Base-by-base conservation (phyloP, 1,140 invertebrate species). In the Matsumurasca onukii region DNA sequence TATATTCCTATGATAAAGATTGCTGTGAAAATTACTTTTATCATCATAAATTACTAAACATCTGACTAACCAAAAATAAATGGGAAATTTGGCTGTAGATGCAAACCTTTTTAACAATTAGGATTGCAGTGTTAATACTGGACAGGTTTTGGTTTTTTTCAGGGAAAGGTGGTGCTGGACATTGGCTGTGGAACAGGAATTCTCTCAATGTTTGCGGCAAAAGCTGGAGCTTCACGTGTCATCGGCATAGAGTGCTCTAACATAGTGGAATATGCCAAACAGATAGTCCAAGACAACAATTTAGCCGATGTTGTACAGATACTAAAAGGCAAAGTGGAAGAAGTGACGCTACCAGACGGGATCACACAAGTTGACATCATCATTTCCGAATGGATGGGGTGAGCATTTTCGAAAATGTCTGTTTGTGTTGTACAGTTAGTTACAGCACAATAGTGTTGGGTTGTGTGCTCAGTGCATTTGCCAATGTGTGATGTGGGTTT, bases 141-240 rank as follows among this genome's bases (percentile, higher is more conserved):
- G n/a, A n/a, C n/a, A n/a, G n/a, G 66, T 51, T 51, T 3, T 24
- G 48, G 69, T 76, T 75, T 71, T 68, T 73, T 74, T 30, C 48
- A 82, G 80, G 84, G 82, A 55, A 89, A 93, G 85, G 88, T 91
- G 66, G 98, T 99, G 2, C 82, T 99, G 67, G 98, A 99, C 82
- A 97, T 99, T 75, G 98, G 98, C 0, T 99, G 97, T 82, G 98
- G 98, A 9, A 99, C 98, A 2, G 98, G 98, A n/a, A 99, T 99
- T 76, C 84, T 99, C 1, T 98, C 96, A 30, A 99, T 99, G 98
- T 99, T 99, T 86, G 98, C 98, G 48, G 98, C 98, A 0, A 98
- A 98, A 80, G 97, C 98, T 61, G 98, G 98, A 31, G 98, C 98
- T 17, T 82, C 89, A 0, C 87, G 88, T 80, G 98, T 99, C 1